phyloP scores from a whole-genome alignment of 30 jellyfish, hydroid and myxozoan genomes.

The Hydractinia echinata region DNA sequence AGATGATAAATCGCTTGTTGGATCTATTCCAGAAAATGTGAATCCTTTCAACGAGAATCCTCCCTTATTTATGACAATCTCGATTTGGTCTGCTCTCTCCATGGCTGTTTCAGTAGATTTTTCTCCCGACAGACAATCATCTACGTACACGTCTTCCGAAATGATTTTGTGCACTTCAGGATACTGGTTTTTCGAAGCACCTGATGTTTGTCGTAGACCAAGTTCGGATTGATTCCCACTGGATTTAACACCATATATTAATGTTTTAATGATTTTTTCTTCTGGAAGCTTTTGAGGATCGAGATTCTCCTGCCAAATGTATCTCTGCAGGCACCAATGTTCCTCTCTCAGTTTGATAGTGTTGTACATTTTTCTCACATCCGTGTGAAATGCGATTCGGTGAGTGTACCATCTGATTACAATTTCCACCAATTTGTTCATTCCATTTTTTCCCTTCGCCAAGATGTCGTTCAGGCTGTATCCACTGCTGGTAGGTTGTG shows the following conservation, averaged over 20 bases:
- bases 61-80: constrained; percentile 1
- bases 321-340: constrained; percentile 20
- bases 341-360: background rate
- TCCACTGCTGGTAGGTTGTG: constrained; percentile 3
- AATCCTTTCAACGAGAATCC: background rate
- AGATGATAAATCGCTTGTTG: background rate
- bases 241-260: constrained; percentile 11
- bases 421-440: constrained; percentile 26
- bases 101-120: background rate
- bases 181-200: background rate
- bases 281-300: constrained; percentile 17
- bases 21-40: background rate
- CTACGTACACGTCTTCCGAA: background rate
- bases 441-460: background rate
- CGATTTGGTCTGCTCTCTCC: constrained; percentile 12
- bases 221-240: constrained; percentile 24
- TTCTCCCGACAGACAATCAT: constrained; percentile 27
- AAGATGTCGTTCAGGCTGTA: background rate
- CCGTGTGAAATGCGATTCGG: constrained; percentile 18
- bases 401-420: constrained; percentile 23
- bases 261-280: constrained; percentile 24
- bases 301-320: constrained; percentile 35
- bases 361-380: constrained; percentile 25
- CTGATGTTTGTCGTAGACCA: constrained; percentile 9
- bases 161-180: constrained; percentile 2